These are phyloP conservation scores for Acleris laterana DNA, from an alignment of 2,888 invertebrate genomes.

Conservation along the genomic window DNA sequence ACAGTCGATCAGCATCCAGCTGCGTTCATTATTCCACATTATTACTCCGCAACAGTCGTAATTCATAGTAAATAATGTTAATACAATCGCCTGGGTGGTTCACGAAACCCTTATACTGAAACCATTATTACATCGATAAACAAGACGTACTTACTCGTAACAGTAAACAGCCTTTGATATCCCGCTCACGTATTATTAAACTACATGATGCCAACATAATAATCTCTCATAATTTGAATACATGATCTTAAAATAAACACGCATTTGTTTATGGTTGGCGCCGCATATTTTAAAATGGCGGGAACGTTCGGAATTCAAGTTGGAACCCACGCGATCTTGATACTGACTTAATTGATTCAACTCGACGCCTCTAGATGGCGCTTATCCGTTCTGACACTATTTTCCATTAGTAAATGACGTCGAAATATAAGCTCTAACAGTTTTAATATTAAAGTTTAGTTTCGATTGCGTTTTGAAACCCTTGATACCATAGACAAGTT, in stretches of 20 bases:
- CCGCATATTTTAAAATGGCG: slow-evolving; percentile 64
- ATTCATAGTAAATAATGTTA: slow-evolving; percentile 43
- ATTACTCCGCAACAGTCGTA: slow-evolving; percentile 37
- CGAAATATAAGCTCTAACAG: slow-evolving; percentile 7
- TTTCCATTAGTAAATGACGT: slow-evolving; percentile 15
- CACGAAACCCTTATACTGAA: slow-evolving; percentile 37
- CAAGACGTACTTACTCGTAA: slow-evolving; percentile 26
- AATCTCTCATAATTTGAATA: slow-evolving; percentile 37
- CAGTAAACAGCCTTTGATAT: slow-evolving; percentile 34
- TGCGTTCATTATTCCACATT: slow-evolving; percentile 37
- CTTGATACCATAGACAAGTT: slow-evolving; percentile 38
- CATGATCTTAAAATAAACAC: slow-evolving; percentile 51
- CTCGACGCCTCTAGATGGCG: slow-evolving; percentile 51
- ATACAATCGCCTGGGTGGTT: slow-evolving; percentile 41
- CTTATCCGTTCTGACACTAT: slow-evolving; percentile 39
- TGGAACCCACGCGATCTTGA: slow-evolving; percentile 47
- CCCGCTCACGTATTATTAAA: slow-evolving; percentile 33
- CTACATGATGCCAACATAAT: slow-evolving; percentile 33
- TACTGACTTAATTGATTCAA: slow-evolving; percentile 55
- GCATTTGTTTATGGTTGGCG: slow-evolving; percentile 55
- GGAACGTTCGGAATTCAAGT: slow-evolving; percentile 56
- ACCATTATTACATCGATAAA: slow-evolving; percentile 39
- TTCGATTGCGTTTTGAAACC: slow-evolving; percentile 12
- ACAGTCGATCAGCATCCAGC: slow-evolving; percentile 36
- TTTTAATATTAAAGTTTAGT: slow-evolving; percentile 7